Conservation (phyloP, 2,888 invertebrate species). For the Chirona hameri region DNA sequence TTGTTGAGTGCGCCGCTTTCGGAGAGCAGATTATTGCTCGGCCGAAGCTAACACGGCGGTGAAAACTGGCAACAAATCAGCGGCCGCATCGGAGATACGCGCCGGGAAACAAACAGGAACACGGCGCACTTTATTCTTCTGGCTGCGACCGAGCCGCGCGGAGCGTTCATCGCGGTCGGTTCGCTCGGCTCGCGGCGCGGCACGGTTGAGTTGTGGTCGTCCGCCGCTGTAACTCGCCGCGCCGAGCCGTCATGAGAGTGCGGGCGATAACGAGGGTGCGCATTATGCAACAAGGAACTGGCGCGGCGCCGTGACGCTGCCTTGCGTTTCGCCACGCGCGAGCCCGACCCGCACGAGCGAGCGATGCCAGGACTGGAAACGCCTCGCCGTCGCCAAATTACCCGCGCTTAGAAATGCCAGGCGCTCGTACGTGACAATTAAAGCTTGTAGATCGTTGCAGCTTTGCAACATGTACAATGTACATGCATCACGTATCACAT, state of each 20-base stretch:
- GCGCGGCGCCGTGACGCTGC: not conserved
- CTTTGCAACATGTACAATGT: no score
- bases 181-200: not conserved
- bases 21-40: constrained; percentile 4
- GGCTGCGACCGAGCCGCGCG: not conserved
- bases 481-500: no score
- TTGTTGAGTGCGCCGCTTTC: not conserved
- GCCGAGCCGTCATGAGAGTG: not conserved
- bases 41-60: not conserved
- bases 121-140: not conserved
- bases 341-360: no score
- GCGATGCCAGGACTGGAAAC: no score
- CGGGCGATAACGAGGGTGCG: not conserved
- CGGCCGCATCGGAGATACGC: not conserved
- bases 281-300: not conserved
- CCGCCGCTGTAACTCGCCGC: no score
- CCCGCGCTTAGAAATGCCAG: no score
- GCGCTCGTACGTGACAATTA: no score
- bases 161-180: no score
- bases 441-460: no score
- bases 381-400: no score
- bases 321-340: no score
- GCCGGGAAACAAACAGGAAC: not conserved
- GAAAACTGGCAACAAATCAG: constrained; percentile 8
- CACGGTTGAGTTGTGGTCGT: no score